A percentile compares a stretch with the other conserved stretches of the same genome.
Evolutionary conservation across 1,140 invertebrate species (phyloP).

Genomic region (Aphelenchoides besseyi): DNA sequence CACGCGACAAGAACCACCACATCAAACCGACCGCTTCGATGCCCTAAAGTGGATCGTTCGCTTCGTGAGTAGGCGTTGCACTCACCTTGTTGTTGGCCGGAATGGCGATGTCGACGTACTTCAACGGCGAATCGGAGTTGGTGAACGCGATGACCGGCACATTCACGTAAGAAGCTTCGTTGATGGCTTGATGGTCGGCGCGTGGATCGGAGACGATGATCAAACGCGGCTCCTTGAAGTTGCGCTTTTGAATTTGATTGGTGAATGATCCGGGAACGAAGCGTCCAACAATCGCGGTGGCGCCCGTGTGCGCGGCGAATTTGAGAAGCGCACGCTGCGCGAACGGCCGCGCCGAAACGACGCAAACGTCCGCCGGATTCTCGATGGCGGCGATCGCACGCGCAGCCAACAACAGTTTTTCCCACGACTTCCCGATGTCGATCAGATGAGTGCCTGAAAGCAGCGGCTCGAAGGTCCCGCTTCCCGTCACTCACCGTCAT

Average conservation of each 20-base stretch:
- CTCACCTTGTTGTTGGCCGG: conserved; percentile 93
- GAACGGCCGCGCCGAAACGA: conserved; percentile 88
- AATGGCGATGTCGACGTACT: conserved; percentile 96
- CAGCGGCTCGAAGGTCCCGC: not conserved
- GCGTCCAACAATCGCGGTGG: conserved; percentile 94
- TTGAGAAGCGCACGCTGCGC: conserved; percentile 96
- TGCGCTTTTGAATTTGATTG: conserved; percentile 66
- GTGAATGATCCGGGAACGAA: conserved; percentile 85
- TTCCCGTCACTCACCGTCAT: conserved; percentile 73
- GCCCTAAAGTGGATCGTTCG: not conserved
- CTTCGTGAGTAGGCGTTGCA: not conserved
- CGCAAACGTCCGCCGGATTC: conserved; percentile 90
- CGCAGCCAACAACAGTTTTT: conserved; percentile 91
- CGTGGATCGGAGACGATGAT: conserved; percentile 92
- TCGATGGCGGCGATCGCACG: conserved; percentile 96
- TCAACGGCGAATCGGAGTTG: conserved; percentile 89
- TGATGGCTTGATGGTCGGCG: conserved; percentile 94
- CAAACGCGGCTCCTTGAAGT: conserved; percentile 93
- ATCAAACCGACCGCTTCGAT: conserved; percentile 2
- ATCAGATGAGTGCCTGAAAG: conserved; percentile 80
- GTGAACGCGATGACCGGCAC: conserved; percentile 98
- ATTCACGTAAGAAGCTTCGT: conserved; percentile 97
- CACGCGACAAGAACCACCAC: conserved; percentile 7
- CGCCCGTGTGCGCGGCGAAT: conserved; percentile 92
- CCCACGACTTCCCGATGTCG: conserved; percentile 93